phyloP scores from a whole-genome alignment of 2,888 invertebrate species.

The Iselma pallidipennis region DNA sequence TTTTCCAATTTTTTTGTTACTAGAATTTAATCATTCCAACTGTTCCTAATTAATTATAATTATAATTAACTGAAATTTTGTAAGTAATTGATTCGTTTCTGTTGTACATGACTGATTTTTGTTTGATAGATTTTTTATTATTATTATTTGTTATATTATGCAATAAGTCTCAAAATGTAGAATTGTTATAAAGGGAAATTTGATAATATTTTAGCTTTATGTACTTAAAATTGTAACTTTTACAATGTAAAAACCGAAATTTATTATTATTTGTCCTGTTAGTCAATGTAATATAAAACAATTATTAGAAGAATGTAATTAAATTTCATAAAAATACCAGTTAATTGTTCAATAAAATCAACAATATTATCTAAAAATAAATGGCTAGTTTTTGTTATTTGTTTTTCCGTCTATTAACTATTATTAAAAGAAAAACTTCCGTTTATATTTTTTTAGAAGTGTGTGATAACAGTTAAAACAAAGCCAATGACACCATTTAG shows the following conservation, averaged over 20 bases:
- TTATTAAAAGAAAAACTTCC: too few species aligned
- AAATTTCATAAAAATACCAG: not conserved
- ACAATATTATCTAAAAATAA: not conserved
- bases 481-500: too few species aligned
- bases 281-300: too few species aligned
- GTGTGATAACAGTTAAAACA: too few species aligned
- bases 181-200: not conserved
- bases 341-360: not conserved
- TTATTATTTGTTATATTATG: not conserved
- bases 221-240: not conserved
- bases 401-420: not conserved
- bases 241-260: not conserved
- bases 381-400: not conserved
- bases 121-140: not conserved
- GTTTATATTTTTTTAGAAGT: too few species aligned
- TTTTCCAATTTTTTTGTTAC: slow-evolving; percentile 11
- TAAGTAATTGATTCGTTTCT: not conserved
- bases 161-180: not conserved
- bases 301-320: too few species aligned
- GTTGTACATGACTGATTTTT: not conserved
- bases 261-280: not conserved
- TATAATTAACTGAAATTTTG: not conserved
- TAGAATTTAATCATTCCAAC: slow-evolving; percentile 1
- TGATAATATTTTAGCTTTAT: not conserved
- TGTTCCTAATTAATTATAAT: slow-evolving; percentile 3